Conservation (phyloP, 1,140 invertebrate genomes). For the Lepidurus couesii region DNA sequence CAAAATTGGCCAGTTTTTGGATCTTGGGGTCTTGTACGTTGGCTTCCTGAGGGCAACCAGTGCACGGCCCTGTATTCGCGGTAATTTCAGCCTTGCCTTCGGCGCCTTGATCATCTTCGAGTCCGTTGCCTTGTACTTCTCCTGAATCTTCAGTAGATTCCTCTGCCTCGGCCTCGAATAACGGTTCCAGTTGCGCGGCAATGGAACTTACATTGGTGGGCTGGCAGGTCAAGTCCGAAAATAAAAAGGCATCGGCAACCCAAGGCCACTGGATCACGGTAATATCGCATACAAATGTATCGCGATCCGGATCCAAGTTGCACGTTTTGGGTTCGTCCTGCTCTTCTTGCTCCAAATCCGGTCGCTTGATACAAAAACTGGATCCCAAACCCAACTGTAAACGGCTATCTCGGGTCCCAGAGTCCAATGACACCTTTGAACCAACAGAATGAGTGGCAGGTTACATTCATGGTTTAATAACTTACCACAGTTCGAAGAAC, state of each 20-base stretch:
- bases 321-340: slow-evolving; percentile 30
- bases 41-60: slow-evolving; percentile 37
- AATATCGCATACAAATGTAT: slow-evolving; percentile 28
- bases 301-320: slow-evolving; percentile 29
- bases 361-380: slow-evolving; percentile 32
- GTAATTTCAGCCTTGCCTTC: not conserved
- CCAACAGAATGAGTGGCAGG: slow-evolving; percentile 4
- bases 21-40: slow-evolving; percentile 37
- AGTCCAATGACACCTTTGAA: slow-evolving; percentile 28
- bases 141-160: slow-evolving; percentile 42
- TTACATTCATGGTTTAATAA: not conserved
- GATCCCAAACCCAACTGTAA: slow-evolving; percentile 26
- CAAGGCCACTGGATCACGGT: slow-evolving; percentile 34
- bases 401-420: slow-evolving; percentile 25
- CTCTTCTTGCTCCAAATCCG: slow-evolving; percentile 21
- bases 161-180: slow-evolving; percentile 42
- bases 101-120: slow-evolving; percentile 46
- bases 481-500: not conserved
- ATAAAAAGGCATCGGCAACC: slow-evolving; percentile 30
- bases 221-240: slow-evolving; percentile 30
- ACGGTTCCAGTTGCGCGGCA: slow-evolving; percentile 18
- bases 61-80: slow-evolving; percentile 34
- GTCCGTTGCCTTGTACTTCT: slow-evolving; percentile 43
- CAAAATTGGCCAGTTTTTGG: slow-evolving; percentile 38
- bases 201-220: slow-evolving; percentile 25